Conservation (phyloP, 2,113 vertebrate species). For the Chelonoidis abingdonii region DNA sequence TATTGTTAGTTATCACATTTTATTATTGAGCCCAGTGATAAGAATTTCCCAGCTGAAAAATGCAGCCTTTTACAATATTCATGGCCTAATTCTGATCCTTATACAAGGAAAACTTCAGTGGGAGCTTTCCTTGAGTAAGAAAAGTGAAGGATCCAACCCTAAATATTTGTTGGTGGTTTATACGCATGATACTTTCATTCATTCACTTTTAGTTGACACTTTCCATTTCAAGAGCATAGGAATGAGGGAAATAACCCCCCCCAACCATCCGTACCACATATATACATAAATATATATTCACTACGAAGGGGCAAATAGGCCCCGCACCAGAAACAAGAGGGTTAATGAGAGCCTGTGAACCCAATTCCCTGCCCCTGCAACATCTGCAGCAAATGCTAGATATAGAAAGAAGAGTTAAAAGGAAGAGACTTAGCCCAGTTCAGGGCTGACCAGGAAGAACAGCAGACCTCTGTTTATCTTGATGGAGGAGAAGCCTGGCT, state of each 20-base stretch:
- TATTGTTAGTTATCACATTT: conserved; percentile 37
- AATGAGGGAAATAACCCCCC: neutral
- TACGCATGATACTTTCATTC: neutral
- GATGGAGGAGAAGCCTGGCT: neutral
- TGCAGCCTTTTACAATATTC: neutral
- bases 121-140: neutral
- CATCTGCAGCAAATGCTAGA: neutral
- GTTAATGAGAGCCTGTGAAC: neutral
- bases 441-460: neutral
- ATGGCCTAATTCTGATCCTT: neutral
- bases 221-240: neutral
- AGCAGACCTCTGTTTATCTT: neutral
- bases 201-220: neutral
- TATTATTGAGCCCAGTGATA: neutral
- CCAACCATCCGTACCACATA: neutral
- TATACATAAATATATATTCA: neutral
- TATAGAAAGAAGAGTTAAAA: neutral
- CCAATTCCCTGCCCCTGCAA: neutral
- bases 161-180: neutral
- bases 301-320: neutral
- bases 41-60: conserved; percentile 20
- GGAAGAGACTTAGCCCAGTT: neutral
- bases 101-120: conserved; percentile 4
- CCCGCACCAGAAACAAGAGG: neutral
- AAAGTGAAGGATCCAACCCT: neutral